Base-by-base conservation (phyloP, 1,140 invertebrate genomes). In the Aphelenchoides avenae region DNA sequence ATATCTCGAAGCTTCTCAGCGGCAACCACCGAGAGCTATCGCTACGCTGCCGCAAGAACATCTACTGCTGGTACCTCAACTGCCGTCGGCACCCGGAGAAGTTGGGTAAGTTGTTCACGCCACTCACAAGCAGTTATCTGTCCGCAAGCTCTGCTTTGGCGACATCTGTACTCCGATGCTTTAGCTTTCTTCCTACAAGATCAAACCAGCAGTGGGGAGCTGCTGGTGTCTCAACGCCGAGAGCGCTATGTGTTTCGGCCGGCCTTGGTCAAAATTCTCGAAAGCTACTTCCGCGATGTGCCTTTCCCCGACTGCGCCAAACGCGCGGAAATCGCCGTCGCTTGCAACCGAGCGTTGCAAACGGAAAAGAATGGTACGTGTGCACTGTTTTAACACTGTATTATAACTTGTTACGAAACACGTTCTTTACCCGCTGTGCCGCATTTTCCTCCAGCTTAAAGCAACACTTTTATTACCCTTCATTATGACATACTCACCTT, bases 161-260 rank as follows among this genome's bases (percentile, higher is more conserved):
- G n/a, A 50, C 11, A n/a, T 13, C 13, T 2, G 22, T 1, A 30
- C 30, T 22, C 26, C 26, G 20, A 6, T 13, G 1, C 39, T 61
- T 0, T 49, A 70, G 61, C 57, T 3, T 40, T 63, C 9, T 75
- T 67, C 52, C 39, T 73, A 15, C 60, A 68, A 30, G 71, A 75
- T 46, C 73, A 75, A 39, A 75, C 73, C 1, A 73, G 68, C 52
- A 68, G 64, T 20, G 72, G 76, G n/a, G 72, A 73, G 13, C 73
- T 76, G 29, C 51, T 75, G n/a, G 54, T 75, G 18, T 73, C 72
- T 13, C 72, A 75, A 50, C 42, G 73, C 27, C 26, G 73, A 15
- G 73, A 75, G 51, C 60, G 73, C 41, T 75, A 76, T 50, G 74
- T 76, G 15, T 75, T 75, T 54, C 61, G 74, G 15, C 74, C 73